Evolutionary conservation across 2,113 vertebrate genomes (phyloP).

Genomic region (Elephantulus edwardii): DNA sequence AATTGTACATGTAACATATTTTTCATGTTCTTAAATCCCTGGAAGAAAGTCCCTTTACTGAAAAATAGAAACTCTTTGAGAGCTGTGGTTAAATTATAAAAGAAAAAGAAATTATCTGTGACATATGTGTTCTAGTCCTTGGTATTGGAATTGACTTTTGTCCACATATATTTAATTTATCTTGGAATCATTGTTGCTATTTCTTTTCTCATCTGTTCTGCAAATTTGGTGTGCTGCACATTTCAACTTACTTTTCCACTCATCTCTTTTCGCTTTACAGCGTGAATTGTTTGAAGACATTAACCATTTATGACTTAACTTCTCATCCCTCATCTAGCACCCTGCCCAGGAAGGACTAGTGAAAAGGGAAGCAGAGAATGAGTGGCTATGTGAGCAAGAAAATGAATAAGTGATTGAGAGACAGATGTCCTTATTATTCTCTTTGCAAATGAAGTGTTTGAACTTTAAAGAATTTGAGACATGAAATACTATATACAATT

Average conservation of each 20-base stretch:
- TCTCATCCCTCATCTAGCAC: not conserved
- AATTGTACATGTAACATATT: not conserved
- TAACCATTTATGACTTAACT: not conserved
- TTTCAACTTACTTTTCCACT: slow-evolving; percentile 30
- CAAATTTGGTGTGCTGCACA: slow-evolving; percentile 21
- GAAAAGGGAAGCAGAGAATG: not conserved
- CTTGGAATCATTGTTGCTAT: slow-evolving; percentile 40
- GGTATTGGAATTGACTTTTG: slow-evolving; percentile 49
- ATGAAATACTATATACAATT: not conserved
- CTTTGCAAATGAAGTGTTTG: not conserved
- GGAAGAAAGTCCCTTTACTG: not conserved
- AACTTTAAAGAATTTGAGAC: not conserved
- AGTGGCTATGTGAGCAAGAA: not conserved
- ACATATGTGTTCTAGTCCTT: slow-evolving; percentile 32
- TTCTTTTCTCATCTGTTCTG: slow-evolving; percentile 57
- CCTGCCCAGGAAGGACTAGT: not conserved
- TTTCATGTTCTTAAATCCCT: not conserved
- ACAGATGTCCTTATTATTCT: not conserved
- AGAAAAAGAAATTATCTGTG: slow-evolving; percentile 40
- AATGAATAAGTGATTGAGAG: not conserved
- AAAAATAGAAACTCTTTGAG: not conserved
- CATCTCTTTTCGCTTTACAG: not conserved
- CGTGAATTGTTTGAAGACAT: slow-evolving; percentile 1
- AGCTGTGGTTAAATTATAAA: slow-evolving; percentile 38
- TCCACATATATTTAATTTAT: slow-evolving; percentile 52